A percentile compares a stretch with the other conserved stretches of the same genome.
phyloP scores from a whole-genome alignment of 2,888 invertebrate species.

The Muscina levida region DNA sequence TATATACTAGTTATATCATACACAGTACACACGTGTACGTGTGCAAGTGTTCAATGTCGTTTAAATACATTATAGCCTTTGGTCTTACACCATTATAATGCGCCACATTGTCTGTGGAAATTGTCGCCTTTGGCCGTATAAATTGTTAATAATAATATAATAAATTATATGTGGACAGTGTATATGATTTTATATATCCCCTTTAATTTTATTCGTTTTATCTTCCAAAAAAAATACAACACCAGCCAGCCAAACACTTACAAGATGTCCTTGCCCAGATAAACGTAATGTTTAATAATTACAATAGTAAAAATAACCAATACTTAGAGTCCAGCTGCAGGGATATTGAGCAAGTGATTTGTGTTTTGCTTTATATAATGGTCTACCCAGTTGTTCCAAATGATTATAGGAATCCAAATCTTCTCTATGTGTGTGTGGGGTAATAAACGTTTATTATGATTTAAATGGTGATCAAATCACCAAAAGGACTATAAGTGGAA shows the following conservation, averaged over 20 bases:
- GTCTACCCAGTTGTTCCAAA: no score
- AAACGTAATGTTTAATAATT: slow-evolving; percentile 5
- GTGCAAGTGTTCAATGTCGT: no score
- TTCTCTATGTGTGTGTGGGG: no score
- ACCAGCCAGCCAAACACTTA: background rate
- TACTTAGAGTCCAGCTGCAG: no score
- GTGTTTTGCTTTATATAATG: no score
- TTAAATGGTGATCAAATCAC: background rate
- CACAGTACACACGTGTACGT: no score
- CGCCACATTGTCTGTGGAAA: slow-evolving; percentile 19
- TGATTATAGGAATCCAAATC: no score
- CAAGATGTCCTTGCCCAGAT: slow-evolving; percentile 7
- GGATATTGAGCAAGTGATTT: no score
- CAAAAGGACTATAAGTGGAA: no score
- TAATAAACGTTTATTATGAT: background rate
- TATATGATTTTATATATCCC: no score
- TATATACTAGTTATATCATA: no score
- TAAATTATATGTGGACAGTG: background rate
- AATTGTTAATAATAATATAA: slow-evolving; percentile 39
- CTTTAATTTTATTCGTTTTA: slow-evolving; percentile 2
- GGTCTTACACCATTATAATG: background rate
- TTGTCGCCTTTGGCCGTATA: slow-evolving; percentile 11
- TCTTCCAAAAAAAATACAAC: background rate
- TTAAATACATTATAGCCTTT: no score
- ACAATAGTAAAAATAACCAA: background rate